Evolutionary conservation across 2,797 vertebrate species (phyloP), one percentile per base, ranked within the genome.

Genomic region (Streptopelia turtur): DNA sequence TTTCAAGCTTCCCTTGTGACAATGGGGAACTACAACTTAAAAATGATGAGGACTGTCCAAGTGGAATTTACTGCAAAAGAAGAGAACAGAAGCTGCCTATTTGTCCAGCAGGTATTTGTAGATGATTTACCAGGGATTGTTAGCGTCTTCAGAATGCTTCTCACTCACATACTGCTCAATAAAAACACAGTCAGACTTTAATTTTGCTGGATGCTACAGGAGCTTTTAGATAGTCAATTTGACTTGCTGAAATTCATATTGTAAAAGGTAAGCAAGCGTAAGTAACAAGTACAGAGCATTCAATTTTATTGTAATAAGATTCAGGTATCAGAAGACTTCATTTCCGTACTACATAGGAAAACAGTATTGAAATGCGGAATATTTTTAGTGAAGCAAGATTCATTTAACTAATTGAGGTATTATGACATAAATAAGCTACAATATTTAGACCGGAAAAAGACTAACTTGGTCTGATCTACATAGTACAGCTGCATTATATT

Each of bases 91-190:
- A 41, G 9, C 69, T 10, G 28, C 23, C 77, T 1, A 0, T 20
- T 6, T 98, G 97, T 35, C 97, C 97, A 49, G 96, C 95, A 97
- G 97, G 97, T 98, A 98, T 23, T n/a, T 56, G 10, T 6, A 31
- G 45, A 52, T 28, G 7, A 45, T 30, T 68, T 41, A 6, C 6
- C 11, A 41, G 64, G 24, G 5, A 1, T 33, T 55, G 12, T 63
- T 63, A 37, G 35, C 9, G 49, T 56, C 35, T 64, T 83, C 27
- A 55, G 60, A 45, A 69, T 35, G 9, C 7, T 92, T 49, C 30
- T 72, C 21, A 12, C 7, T 8, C n/a, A 16, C 28, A 3, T 1
- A 8, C 14, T 57, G 30, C 31, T 83, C 70, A 9, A 13, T 16
- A 43, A 15, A 78, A 50, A 24, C 0, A 4, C 13, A 60, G 27